Conservation (phyloP, 2,113 vertebrate genomes). For the Sinocyclocheilus grahami region DNA sequence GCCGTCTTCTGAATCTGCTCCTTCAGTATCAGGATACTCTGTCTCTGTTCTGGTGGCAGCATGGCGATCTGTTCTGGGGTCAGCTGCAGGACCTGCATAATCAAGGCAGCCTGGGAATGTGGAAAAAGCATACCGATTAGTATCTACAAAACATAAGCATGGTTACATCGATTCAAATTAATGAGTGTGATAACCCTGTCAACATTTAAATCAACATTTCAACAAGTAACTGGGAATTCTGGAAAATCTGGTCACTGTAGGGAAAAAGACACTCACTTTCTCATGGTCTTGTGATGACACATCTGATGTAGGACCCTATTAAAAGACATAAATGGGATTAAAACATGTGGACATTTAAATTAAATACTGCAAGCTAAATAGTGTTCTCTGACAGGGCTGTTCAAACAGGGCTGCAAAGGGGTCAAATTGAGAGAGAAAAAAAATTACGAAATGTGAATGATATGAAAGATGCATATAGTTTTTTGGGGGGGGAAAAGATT, state of each 20-base stretch:
- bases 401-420: background rate
- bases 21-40: constrained; percentile 98
- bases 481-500: too few relatives aligned
- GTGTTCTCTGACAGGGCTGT: background rate
- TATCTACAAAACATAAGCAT: background rate
- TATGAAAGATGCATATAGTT: background rate
- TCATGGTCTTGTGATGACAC: constrained; percentile 93
- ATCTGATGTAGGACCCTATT: constrained; percentile 75
- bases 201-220: background rate
- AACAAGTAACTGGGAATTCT: background rate
- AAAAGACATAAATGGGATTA: background rate
- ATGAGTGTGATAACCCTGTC: too few relatives aligned
- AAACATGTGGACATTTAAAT: background rate
- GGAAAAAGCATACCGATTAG: background rate
- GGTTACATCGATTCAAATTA: background rate
- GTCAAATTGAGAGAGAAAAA: background rate
- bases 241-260: background rate
- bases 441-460: background rate
- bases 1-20: constrained; percentile 99
- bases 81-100: constrained; percentile 98
- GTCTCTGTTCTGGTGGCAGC: constrained; percentile 94
- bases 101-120: constrained; percentile 86
- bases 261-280: constrained; percentile 77
- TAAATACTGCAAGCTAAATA: background rate
- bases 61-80: constrained; percentile 98